These are phyloP conservation scores for Drosophila obscura DNA, from an alignment of 1,140 invertebrate genomes.

Conservation along the genomic window DNA sequence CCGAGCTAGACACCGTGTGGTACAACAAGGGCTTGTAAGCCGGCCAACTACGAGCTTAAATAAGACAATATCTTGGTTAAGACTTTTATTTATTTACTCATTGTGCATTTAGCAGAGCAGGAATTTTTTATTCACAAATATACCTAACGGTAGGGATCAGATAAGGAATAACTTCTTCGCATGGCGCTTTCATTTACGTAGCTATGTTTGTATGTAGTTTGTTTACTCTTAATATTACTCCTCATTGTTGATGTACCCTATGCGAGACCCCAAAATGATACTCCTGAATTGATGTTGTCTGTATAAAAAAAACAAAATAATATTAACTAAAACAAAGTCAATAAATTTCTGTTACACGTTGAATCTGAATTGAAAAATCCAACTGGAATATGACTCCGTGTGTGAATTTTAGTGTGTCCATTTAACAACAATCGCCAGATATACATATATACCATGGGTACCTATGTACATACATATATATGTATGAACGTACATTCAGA, in stretches of 20 bases:
- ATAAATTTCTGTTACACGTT: slow-evolving; percentile 39
- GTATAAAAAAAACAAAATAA: slow-evolving; percentile 5
- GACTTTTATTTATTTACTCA: slow-evolving; percentile 49
- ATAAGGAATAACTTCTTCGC: neutral
- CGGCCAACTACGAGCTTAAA: slow-evolving; percentile 29
- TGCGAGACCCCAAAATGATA: neutral
- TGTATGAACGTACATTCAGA: too few relatives aligned
- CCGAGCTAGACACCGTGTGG: slow-evolving; percentile 84
- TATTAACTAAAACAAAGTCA: neutral
- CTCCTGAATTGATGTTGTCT: neutral
- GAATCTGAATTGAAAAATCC: neutral
- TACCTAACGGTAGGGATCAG: neutral
- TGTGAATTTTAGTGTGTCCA: too few relatives aligned
- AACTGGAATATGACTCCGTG: too few relatives aligned
- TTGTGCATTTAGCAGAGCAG: slow-evolving; percentile 52
- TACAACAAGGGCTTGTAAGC: slow-evolving; percentile 87
- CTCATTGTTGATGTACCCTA: neutral
- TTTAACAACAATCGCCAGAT: too few relatives aligned
- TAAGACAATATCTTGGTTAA: slow-evolving; percentile 58
- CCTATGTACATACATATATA: too few relatives aligned
- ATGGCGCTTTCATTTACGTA: neutral
- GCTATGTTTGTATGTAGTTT: neutral
- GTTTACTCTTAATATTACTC: slow-evolving; percentile 31
- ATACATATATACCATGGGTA: too few relatives aligned
- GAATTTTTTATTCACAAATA: slow-evolving; percentile 13